Conservation (phyloP, 2,797 vertebrate genomes). For the Myotis planiceps region DNA sequence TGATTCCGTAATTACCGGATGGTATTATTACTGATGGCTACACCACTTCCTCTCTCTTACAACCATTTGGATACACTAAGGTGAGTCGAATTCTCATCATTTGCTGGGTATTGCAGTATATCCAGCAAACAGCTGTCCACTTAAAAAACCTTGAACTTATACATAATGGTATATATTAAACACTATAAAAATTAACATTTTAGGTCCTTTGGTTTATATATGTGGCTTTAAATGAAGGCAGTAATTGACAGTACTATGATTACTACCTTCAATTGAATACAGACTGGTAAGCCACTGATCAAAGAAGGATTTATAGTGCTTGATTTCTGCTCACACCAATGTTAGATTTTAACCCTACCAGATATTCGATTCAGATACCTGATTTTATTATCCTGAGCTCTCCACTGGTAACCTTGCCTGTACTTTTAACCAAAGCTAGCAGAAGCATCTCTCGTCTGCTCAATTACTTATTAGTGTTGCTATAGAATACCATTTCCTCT, state of each 20-base stretch:
- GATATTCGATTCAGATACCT: not conserved
- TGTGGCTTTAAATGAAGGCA: not conserved
- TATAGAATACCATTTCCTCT: constrained; percentile 94
- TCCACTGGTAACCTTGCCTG: constrained; percentile 85
- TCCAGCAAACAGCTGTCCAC: not conserved
- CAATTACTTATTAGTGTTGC: constrained; percentile 95
- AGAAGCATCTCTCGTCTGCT: constrained; percentile 87
- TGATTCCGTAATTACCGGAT: constrained; percentile 51
- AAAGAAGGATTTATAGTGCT: not conserved
- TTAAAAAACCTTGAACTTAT: constrained; percentile 38
- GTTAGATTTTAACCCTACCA: constrained; percentile 26
- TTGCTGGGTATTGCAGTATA: not conserved
- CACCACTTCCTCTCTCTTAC: not conserved
- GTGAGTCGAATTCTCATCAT: constrained; percentile 25
- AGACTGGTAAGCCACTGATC: constrained; percentile 27
- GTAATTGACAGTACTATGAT: not conserved
- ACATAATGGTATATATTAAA: constrained; percentile 29
- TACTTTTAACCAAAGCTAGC: constrained; percentile 86
- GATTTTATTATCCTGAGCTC: constrained; percentile 76
- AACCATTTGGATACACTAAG: constrained; percentile 32
- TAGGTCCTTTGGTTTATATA: not conserved
- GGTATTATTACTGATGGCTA: not conserved
- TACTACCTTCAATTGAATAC: not conserved
- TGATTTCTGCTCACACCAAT: constrained; percentile 42
- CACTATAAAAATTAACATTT: constrained; percentile 12